Percentiles rank a stretch among this genome's conserved stretches.
Evolutionary conservation across 2,797 vertebrate genomes (phyloP).

Genomic region (Neosilurus mollespiculum): DNA sequence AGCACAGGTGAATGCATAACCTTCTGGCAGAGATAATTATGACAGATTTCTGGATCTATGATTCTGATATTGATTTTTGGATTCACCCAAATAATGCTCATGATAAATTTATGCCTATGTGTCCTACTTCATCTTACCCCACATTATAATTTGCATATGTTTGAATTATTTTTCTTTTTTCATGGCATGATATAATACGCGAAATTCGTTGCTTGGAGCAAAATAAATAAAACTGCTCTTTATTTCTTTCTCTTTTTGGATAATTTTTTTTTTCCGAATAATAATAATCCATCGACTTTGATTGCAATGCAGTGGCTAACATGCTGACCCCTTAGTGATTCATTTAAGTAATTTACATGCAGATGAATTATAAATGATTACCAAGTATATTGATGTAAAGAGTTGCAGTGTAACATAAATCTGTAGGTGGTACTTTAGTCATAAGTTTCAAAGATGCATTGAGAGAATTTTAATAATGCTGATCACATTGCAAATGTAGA

Average conservation of each 20-base stretch:
- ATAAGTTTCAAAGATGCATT: neutral
- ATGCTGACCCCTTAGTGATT: neutral
- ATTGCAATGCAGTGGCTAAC: neutral
- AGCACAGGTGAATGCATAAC: no score
- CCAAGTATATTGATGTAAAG: neutral
- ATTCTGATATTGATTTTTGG: neutral
- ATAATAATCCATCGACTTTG: neutral
- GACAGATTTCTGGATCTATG: neutral
- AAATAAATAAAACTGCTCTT: neutral
- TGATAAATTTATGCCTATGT: neutral
- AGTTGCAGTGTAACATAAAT: neutral
- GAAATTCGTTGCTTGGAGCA: neutral
- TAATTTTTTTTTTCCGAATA: neutral
- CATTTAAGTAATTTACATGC: neutral
- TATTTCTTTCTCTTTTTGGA: neutral
- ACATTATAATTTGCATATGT: neutral
- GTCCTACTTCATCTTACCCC: neutral
- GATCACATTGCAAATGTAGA: neutral
- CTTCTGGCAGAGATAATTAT: no score
- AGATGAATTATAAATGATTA: neutral
- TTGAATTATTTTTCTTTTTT: neutral
- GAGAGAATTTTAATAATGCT: neutral
- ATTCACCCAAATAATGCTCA: neutral
- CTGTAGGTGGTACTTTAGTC: neutral
- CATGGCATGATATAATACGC: neutral